Evolutionary conservation across 1,140 invertebrate species (phyloP).

Genomic region (Drosophila ananassae): DNA sequence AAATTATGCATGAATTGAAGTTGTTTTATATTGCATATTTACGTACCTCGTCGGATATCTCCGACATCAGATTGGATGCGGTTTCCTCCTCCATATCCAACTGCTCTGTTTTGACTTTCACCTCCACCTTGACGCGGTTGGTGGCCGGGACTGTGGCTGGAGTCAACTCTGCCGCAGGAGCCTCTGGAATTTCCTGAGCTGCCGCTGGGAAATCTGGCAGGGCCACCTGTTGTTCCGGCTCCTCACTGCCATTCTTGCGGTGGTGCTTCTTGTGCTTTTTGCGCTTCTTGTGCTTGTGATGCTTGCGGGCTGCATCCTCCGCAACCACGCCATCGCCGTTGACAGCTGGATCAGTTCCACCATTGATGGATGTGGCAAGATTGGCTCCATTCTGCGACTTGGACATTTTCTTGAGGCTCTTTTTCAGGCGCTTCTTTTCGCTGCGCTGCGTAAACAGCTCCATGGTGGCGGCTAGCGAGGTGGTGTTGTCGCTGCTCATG

Average conservation of each 20-base stretch:
- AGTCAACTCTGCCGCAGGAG: constrained; percentile 1
- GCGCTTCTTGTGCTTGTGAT: constrained; percentile 89
- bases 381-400: constrained; percentile 88
- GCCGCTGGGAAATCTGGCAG: constrained; percentile 32
- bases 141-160: neutral
- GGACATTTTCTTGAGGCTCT: constrained; percentile 87
- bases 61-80: constrained; percentile 79
- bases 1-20: neutral
- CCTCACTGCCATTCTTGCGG: constrained; percentile 84
- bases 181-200: constrained; percentile 10
- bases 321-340: constrained; percentile 30
- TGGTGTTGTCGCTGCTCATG: constrained; percentile 68
- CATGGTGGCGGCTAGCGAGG: constrained; percentile 70
- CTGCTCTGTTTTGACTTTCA: constrained; percentile 76
- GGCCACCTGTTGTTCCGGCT: constrained; percentile 42
- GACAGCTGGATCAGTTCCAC: constrained; percentile 17
- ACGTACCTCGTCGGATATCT: constrained; percentile 77
- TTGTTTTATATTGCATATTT: neutral
- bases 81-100: constrained; percentile 76
- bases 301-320: constrained; percentile 88
- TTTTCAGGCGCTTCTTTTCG: constrained; percentile 89
- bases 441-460: constrained; percentile 85
- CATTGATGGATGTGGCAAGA: constrained; percentile 63
- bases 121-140: constrained; percentile 64
- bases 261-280: constrained; percentile 91